These are phyloP conservation scores for Eptesicus fuscus DNA, from an alignment of 2,113 vertebrate species.

Conservation along the genomic window DNA sequence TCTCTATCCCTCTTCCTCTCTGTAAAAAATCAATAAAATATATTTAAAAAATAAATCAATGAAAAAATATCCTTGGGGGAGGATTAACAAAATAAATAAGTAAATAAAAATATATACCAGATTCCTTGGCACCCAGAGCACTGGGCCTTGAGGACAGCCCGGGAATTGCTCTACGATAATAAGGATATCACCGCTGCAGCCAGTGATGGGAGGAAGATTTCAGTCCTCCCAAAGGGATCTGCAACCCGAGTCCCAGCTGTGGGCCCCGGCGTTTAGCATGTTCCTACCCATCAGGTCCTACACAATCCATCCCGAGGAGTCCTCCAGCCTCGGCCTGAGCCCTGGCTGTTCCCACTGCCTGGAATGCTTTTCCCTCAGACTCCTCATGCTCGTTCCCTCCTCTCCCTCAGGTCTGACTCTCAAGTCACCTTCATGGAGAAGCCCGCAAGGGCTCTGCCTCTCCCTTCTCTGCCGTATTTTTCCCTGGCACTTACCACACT, in stretches of 20 bases:
- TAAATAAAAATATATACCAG: no score
- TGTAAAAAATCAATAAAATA: no score
- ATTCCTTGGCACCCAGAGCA: not conserved
- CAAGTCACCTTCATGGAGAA: not conserved
- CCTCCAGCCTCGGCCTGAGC: not conserved
- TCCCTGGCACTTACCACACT: not conserved
- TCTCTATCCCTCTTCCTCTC: no score
- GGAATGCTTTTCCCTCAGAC: not conserved
- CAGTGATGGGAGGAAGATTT: not conserved
- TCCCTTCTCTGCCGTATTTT: not conserved
- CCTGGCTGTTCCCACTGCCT: not conserved
- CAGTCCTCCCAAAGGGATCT: not conserved
- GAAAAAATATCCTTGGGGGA: no score
- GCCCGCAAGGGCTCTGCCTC: not conserved
- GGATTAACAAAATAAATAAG: no score
- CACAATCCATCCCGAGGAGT: no score
- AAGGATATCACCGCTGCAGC: not conserved
- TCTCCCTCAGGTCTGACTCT: not conserved
- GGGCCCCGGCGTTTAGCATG: no score
- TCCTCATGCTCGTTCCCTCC: not conserved
- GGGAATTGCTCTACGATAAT: fast-evolving
- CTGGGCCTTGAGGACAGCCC: not conserved
- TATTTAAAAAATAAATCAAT: no score
- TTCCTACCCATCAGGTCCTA: not conserved
- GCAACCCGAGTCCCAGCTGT: not conserved